Evolutionary conservation across 2,888 invertebrate species (phyloP).

Genomic region (Zygothrica quintamaculata): DNA sequence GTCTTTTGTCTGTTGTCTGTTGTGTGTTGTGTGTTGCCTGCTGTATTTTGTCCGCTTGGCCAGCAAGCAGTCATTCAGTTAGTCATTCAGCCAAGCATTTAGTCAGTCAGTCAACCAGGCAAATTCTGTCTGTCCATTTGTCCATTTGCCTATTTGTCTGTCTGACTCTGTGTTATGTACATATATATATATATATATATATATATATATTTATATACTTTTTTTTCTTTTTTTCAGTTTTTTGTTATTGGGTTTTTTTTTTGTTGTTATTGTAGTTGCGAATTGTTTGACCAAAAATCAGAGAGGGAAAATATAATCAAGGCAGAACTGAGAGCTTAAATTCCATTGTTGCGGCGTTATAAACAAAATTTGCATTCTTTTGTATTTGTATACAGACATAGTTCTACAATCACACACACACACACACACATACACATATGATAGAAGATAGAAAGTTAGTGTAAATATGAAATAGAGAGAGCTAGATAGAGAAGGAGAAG

Average conservation of each 20-base stretch:
- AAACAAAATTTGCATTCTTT: constrained; percentile 77
- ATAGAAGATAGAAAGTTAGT: neutral
- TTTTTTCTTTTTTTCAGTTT: no score
- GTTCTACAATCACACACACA: neutral
- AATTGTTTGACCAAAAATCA: constrained; percentile 60
- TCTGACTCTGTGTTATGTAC: constrained; percentile 17
- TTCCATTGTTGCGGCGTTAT: constrained; percentile 76
- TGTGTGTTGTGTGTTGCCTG: neutral
- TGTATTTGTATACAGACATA: constrained; percentile 19
- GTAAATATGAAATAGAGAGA: neutral
- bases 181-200: no score
- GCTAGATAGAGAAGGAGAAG: constrained; percentile 1
- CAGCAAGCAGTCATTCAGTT: constrained; percentile 57
- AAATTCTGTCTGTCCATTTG: constrained; percentile 27
- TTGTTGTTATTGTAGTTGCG: constrained; percentile 39
- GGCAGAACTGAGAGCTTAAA: constrained; percentile 58
- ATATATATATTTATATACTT: no score
- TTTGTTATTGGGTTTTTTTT: no score
- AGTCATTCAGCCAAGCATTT: constrained; percentile 63
- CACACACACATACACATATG: constrained; percentile 1
- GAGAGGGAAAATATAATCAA: constrained; percentile 55
- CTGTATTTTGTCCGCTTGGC: constrained; percentile 31
- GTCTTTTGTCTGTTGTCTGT: neutral
- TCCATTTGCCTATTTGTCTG: constrained; percentile 7
- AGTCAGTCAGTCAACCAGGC: constrained; percentile 61